Percentiles rank a stretch among this genome's conserved stretches.
Evolutionary conservation across 2,797 vertebrate genomes (phyloP).

Genomic region (Liasis olivaceus): DNA sequence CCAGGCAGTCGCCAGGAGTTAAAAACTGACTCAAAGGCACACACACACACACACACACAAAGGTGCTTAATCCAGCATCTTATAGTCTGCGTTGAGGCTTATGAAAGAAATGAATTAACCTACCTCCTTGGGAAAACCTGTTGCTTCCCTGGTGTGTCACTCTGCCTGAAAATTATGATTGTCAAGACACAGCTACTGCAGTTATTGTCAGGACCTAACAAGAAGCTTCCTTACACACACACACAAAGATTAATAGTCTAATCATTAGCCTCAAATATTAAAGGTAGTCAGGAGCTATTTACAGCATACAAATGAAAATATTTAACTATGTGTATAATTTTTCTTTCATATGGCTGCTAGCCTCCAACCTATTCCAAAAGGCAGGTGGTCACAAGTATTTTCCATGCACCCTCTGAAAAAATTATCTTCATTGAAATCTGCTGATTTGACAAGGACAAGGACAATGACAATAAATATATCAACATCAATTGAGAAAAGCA

Average conservation of each 20-base stretch:
- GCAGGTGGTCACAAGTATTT: not conserved
- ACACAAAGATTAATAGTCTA: conserved; percentile 13
- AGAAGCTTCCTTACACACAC: too few species aligned
- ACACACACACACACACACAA: too few species aligned
- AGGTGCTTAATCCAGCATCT: not conserved
- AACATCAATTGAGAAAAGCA: not conserved
- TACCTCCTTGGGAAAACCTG: not conserved
- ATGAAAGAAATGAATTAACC: not conserved
- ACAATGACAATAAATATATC: not conserved
- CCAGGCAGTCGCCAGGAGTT: not conserved
- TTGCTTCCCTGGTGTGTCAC: not conserved
- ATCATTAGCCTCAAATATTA: conserved; percentile 12
- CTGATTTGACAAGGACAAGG: not conserved
- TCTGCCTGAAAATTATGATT: not conserved
- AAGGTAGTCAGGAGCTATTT: not conserved
- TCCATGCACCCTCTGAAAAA: not conserved
- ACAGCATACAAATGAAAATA: not conserved
- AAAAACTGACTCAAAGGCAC: not conserved
- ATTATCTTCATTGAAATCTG: not conserved
- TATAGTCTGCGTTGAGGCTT: not conserved
- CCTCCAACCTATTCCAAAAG: not conserved
- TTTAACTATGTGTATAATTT: not conserved
- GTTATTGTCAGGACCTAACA: not conserved
- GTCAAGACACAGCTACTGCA: not conserved
- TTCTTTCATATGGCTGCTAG: not conserved